Base-by-base conservation (phyloP, 2,113 vertebrate genomes). In the Marmota flaviventris region DNA sequence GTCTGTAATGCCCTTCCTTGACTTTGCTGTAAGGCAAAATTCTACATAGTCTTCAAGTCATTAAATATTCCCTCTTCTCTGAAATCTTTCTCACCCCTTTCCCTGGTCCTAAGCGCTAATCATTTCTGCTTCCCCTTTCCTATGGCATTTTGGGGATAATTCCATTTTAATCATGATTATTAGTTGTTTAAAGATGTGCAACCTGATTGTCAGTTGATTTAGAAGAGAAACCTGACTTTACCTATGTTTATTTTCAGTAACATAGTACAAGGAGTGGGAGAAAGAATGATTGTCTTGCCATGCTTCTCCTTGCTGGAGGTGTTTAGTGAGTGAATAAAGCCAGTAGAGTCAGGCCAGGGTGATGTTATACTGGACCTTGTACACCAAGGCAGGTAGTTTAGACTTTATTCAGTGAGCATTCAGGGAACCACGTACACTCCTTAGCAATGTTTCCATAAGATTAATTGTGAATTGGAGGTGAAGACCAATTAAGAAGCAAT, bases 401-500 rank as follows among this genome's bases (percentile, higher is more conserved):
- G 24, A 77, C 42, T 37, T 92, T 61, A 77, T 37, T 87, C 45
- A 78, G 42, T 70, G 37, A 87, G 53, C 61, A 76, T 85, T 53
- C n/a, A 56, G 73, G 53, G 53, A 51, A 42, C 27, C 34, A 69
- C 45, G 34, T 77, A 48, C 45, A 91, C 51, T 37, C 45, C 72
- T 86, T 39, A 75, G 53, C 58, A 48, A 24, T 37, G 51, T 76
- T 87, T 88, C 12, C 51, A 51, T 82, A 83, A 73, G 86, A 91
- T 65, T 63, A 76, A 86, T 42, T 6, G 16, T 73, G 53, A 42
- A n/a, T 45, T 82, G 37, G 58, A 95, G 58, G 56, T 70, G 37
- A 93, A 85, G 61, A 67, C 83, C 69, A 95, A 51, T 95, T 70
- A 95, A 72, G 48, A 93, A 16, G 48, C 58, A 95, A 18, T 93